Base-by-base conservation (phyloP, 2,113 vertebrate species). In the Globicephala melas region DNA sequence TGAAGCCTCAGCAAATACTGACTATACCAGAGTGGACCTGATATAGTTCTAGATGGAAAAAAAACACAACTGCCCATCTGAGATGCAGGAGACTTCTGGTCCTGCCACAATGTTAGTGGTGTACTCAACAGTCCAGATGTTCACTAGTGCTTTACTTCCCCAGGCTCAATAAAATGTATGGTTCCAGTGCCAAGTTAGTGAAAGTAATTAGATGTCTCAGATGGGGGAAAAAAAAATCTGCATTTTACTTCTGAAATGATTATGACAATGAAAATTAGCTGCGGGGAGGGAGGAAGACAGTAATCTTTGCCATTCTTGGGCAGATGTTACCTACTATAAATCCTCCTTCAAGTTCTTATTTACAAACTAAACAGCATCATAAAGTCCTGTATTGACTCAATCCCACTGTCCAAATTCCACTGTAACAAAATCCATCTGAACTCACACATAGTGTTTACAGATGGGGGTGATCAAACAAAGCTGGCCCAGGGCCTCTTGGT, bases 341-440 rank as follows among this genome's bases (percentile, higher is more conserved):
- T 50, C 62, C 17, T 41, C 6, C 38, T 73, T 77, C 36, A 55
- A 73, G 33, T 68, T 93, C 53, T 60, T 89, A 77, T 67, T 90
- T 79, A 74, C 74, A 80, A 90, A 85, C n/a, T 84, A 88, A 94
- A 86, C 74, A 71, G 21, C 68, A 20, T 60, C 31, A 88, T 58
- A 67, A 95, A 63, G 58, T 70, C 50, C 50, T 41, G 2, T 17
- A 63, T 23, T 94, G 36, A 86, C 77, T 89, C 53, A 80, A 62
- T 81, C 38, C n/a, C 60, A 88, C 53, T 15, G 44, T 83, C 68
- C 93, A 94, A 96, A 95, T 77, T 94, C 44, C 71, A 87, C 53
- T 77, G 31, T 44, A 70, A 88, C 28, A 68, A 91, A 95, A 76
- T 73, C 76, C 62, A 82, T 38, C 50, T 73, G 90, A 38, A 76